Base-by-base conservation (phyloP, 2,797 vertebrate genomes). In the Astyanax mexicanus region DNA sequence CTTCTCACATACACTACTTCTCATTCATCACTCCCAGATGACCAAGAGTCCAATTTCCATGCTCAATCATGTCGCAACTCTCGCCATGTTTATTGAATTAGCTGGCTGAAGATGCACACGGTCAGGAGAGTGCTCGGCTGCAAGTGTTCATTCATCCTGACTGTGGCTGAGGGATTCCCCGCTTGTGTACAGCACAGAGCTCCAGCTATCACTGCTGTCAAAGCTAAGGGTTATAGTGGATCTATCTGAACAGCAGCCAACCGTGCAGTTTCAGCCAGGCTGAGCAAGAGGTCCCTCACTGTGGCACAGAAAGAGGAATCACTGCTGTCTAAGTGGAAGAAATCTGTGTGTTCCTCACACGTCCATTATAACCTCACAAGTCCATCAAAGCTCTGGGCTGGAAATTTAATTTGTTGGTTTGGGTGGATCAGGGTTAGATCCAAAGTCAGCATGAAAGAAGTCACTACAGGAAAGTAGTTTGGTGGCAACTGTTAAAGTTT, bases 151-250 rank as follows among this genome's bases (percentile, higher is more conserved):
- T 11, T 71, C 25, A 72, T 72, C 75, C 66, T 60, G 35, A 80
- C 54, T 19, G 25, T 32, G 70, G 66, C 54, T 19, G 29, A 15
- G 58, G 66, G 58, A 70, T 10, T 52, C 44, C 68, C 32, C 10
- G 21, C 35, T 15, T 21, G 55, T 71, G 60, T 65, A 65, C 60
- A 74, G 17, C 51, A 10, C 11, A 49, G 67, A 27, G 55, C 58
- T 42, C 3, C 40, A 7, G 25, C 60, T 49, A 58, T 69, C 23
- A 37, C 71, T 19, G 71, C 47, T 62, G 77, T 74, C 71, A 64
- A 78, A 74, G 71, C 29, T 69, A 60, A 57, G 54, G 57, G 65
- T 7, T 44, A 74, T 27, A 79, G 69, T 74, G 58, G 72, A 51
- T 75, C 47, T 66, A 52, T 75, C 45, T 58, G 78, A 70, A 60